Evolutionary conservation across 2,113 vertebrate genomes (phyloP).

Genomic region (Lonchura striata): DNA sequence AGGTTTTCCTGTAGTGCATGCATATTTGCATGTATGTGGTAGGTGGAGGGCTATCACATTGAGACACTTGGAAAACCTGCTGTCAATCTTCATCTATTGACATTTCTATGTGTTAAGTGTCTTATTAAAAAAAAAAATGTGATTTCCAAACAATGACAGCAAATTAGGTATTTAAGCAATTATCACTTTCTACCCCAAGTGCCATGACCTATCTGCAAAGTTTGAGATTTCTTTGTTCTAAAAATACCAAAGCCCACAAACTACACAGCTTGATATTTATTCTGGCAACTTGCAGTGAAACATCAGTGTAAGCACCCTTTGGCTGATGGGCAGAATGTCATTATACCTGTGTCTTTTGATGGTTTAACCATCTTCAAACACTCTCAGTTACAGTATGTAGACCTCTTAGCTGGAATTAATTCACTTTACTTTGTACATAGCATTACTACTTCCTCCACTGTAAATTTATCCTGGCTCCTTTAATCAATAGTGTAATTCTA

Average conservation of each 20-base stretch:
- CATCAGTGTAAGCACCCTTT: neutral
- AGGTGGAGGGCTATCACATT: neutral
- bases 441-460: neutral
- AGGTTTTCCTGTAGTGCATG: neutral
- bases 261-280: neutral
- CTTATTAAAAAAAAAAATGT: neutral
- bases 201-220: neutral
- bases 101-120: neutral
- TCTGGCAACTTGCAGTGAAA: slow-evolving; percentile 8
- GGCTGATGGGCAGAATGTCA: slow-evolving; percentile 12
- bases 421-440: slow-evolving; percentile 5
- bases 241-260: neutral
- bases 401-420: neutral
- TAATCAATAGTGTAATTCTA: slow-evolving; percentile 12
- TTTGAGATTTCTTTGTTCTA: neutral
- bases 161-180: neutral
- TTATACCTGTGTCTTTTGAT: slow-evolving; percentile 34
- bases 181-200: neutral
- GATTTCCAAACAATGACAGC: neutral
- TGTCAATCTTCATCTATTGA: neutral
- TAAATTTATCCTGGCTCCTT: slow-evolving; percentile 10
- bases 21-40: neutral
- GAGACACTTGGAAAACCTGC: neutral
- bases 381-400: neutral
- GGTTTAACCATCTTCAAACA: slow-evolving; percentile 12